Evolutionary conservation across 2,113 vertebrate genomes (phyloP).

Genomic region (Rhagologus leucostigma): DNA sequence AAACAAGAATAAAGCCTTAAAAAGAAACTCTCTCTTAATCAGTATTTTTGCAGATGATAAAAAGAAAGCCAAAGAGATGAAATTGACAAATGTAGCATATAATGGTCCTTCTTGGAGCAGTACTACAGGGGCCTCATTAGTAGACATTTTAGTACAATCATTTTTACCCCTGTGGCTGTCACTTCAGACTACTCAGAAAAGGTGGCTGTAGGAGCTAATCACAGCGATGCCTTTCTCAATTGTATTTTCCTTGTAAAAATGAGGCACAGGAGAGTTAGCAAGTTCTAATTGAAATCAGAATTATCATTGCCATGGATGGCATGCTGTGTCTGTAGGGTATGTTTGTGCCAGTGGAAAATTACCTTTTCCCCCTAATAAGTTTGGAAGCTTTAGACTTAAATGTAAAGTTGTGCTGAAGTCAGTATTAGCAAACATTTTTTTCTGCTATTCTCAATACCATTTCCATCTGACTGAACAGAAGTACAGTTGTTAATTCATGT

Average conservation of each 20-base stretch:
- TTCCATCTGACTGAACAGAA: background rate
- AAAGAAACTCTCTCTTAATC: conserved; percentile 46
- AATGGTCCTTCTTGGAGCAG: conserved; percentile 61
- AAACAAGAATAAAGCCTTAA: conserved; percentile 49
- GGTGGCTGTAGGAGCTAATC: conserved; percentile 68
- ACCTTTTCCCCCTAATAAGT: background rate
- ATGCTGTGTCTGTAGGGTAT: conserved; percentile 42
- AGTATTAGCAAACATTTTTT: background rate
- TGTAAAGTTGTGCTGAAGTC: background rate
- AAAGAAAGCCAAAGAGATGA: conserved; percentile 38
- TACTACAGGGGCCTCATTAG: conserved; percentile 71
- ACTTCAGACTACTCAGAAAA: conserved; percentile 68
- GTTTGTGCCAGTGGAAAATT: conserved; percentile 30
- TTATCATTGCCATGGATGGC: conserved; percentile 61
- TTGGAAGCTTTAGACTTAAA: background rate
- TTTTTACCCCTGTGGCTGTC: conserved; percentile 66
- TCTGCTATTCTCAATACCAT: background rate
- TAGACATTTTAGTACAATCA: conserved; percentile 64
- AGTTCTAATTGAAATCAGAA: conserved; percentile 71
- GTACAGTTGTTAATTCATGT: background rate
- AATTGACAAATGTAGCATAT: conserved; percentile 62
- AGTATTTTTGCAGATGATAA: conserved; percentile 54
- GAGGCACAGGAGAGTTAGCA: conserved; percentile 59
- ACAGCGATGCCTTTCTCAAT: conserved; percentile 56
- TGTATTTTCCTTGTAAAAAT: conserved; percentile 61